A percentile compares a stretch with the other conserved stretches of the same genome.
Evolutionary conservation across 2,888 invertebrate species (phyloP).

Genomic region (Nebria brevicollis): DNA sequence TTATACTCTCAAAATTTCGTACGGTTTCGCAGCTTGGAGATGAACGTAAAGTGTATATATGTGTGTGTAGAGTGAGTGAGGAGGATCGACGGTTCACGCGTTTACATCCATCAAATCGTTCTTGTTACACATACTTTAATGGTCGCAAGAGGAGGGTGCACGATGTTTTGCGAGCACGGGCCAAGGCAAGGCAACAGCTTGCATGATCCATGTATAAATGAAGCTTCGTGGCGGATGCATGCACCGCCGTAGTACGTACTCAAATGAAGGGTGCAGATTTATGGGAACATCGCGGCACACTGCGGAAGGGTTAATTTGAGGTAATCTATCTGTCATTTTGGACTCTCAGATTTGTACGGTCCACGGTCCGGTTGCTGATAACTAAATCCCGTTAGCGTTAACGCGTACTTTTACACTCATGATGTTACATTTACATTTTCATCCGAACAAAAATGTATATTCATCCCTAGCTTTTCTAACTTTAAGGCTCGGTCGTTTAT

Average conservation of each 20-base stretch:
- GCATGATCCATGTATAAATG: constrained; percentile 46
- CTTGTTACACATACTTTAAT: constrained; percentile 47
- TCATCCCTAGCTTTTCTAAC: neutral
- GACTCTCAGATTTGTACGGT: constrained; percentile 32
- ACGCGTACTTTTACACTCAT: neutral
- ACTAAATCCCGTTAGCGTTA: constrained; percentile 8
- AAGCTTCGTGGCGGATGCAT: constrained; percentile 36
- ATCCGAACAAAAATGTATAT: neutral
- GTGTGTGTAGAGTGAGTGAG: neutral
- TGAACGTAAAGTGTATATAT: neutral
- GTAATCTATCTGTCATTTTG: constrained; percentile 61
- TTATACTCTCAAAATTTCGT: too few species aligned
- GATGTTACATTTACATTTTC: neutral
- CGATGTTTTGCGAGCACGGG: constrained; percentile 18
- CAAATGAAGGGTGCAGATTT: constrained; percentile 63
- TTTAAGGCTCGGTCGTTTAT: neutral
- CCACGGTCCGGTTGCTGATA: constrained; percentile 1
- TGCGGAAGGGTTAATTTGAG: constrained; percentile 61
- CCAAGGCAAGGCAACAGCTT: constrained; percentile 42
- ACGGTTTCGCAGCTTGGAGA: constrained; percentile 1
- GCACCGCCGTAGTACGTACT: constrained; percentile 51
- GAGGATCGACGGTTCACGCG: constrained; percentile 27
- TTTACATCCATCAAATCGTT: constrained; percentile 45
- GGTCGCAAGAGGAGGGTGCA: constrained; percentile 25
- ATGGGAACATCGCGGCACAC: constrained; percentile 50